Evolutionary conservation across 2,113 vertebrate genomes (phyloP).

Genomic region (Anser cygnoides): DNA sequence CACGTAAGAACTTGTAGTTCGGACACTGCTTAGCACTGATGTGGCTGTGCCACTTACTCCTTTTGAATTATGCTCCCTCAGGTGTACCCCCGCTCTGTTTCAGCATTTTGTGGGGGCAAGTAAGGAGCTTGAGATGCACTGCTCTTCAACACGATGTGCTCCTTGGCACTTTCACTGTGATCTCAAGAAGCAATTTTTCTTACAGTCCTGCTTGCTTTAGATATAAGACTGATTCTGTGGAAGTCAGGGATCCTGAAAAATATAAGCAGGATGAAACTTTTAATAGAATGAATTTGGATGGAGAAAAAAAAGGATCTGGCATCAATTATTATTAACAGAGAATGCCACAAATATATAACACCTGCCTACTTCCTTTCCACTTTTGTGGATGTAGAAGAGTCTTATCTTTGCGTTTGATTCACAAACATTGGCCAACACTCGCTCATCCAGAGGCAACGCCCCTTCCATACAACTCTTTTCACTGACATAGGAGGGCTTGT

Average conservation of each 20-base stretch:
- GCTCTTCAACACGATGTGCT: not conserved
- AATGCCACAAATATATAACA: not conserved
- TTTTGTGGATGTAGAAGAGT: not conserved
- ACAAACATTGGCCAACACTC: not conserved
- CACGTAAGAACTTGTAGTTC: rapidly evolving
- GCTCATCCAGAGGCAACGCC: not conserved
- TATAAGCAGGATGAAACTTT: not conserved
- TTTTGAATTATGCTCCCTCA: not conserved
- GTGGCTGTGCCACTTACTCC: not conserved
- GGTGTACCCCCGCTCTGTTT: not conserved
- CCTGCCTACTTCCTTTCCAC: not conserved
- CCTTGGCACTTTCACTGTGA: not conserved
- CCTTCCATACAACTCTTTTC: no score
- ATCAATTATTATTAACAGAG: not conserved
- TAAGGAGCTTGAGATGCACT: not conserved
- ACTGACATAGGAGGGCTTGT: no score
- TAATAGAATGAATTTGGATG: not conserved
- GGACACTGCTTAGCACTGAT: not conserved
- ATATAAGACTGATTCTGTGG: not conserved
- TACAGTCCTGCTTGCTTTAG: not conserved
- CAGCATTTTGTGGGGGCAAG: not conserved
- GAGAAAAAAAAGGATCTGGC: not conserved
- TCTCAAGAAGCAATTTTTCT: not conserved
- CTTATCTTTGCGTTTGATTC: not conserved
- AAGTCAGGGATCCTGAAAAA: not conserved